Percentiles rank a stretch among this genome's conserved stretches.
These are phyloP conservation scores for Ameiurus melas DNA, from an alignment of 2,113 vertebrate species.

Conservation along the genomic window DNA sequence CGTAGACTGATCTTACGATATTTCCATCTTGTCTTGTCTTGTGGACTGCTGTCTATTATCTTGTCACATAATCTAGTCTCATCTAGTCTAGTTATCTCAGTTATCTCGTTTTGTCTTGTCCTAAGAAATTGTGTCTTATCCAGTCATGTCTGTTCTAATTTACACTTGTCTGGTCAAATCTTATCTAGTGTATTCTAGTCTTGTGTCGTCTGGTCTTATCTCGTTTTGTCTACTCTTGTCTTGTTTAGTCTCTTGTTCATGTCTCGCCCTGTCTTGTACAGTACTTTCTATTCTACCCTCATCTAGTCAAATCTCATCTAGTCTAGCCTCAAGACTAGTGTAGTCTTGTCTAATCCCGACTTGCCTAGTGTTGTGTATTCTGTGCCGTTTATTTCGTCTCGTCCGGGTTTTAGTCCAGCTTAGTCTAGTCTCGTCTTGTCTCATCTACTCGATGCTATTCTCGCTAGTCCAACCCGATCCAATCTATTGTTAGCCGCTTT, in stretches of 20 bases:
- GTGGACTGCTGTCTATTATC: background rate
- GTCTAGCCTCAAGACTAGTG: background rate
- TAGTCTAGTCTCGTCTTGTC: background rate
- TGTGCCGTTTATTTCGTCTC: background rate
- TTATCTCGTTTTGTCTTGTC: background rate
- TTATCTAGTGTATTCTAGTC: background rate
- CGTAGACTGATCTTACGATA: background rate
- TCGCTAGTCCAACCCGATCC: background rate
- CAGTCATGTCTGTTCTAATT: background rate
- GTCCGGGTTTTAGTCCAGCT: background rate
- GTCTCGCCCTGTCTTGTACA: background rate
- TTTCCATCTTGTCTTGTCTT: background rate
- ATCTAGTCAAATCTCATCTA: background rate
- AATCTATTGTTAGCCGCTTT: background rate
- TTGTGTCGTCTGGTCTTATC: background rate
- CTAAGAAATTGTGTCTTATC: background rate
- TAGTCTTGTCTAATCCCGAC: background rate
- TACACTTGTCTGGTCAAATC: background rate
- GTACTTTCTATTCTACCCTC: background rate
- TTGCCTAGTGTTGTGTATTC: background rate
- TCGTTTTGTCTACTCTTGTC: background rate
- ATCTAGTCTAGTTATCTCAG: background rate
- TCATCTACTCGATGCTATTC: background rate
- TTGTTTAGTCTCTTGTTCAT: background rate
- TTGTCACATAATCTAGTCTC: background rate